Evolutionary conservation across 2,113 vertebrate species (phyloP).

Genomic region (Nerophis lumbriciformis): DNA sequence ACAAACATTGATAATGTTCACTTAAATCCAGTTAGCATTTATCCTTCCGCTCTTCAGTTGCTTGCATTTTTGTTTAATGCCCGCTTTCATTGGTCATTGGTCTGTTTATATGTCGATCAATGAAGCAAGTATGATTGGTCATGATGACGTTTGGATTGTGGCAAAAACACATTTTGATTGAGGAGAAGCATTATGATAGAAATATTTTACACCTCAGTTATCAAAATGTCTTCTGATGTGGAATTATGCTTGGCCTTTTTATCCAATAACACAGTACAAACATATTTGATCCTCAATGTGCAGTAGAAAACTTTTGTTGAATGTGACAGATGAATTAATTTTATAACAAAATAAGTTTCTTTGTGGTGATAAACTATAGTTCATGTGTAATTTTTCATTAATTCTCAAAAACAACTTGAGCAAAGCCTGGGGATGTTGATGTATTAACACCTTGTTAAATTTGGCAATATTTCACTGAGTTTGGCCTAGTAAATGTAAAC

Average conservation of each 20-base stretch:
- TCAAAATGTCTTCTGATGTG: no score
- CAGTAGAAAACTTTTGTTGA: background rate
- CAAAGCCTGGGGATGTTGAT: slow-evolving; percentile 31
- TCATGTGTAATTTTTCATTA: slow-evolving; percentile 4
- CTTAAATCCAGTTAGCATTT: background rate
- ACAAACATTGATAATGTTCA: background rate
- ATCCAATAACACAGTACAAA: no score
- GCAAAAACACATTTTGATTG: no score
- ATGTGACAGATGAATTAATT: background rate
- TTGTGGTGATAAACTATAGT: no score
- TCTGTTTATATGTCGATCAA: no score
- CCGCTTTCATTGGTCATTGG: background rate
- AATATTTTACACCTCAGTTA: no score
- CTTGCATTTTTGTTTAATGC: background rate
- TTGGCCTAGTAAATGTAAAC: background rate
- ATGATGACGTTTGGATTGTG: no score
- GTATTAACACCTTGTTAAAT: slow-evolving; percentile 32
- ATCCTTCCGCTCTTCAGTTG: background rate
- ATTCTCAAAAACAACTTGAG: slow-evolving; percentile 22
- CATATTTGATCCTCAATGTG: background rate
- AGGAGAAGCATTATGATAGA: no score
- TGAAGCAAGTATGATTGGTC: no score
- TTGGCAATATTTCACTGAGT: slow-evolving; percentile 1
- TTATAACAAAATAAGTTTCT: background rate
- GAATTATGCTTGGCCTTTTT: no score